phyloP scores from a whole-genome alignment of 1,140 invertebrate genomes.

The Probaryconus sp. region DNA sequence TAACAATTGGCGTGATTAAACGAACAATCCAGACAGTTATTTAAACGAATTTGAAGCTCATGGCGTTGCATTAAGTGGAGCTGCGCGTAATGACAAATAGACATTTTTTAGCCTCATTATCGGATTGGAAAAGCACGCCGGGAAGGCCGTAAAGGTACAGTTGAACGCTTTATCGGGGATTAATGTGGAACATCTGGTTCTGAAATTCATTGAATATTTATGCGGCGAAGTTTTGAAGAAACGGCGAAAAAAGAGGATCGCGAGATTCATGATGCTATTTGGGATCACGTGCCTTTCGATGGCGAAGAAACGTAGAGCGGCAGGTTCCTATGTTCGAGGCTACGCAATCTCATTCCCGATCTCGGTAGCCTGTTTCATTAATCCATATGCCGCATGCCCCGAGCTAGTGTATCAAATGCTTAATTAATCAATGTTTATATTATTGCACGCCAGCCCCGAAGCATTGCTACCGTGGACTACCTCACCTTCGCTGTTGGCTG shows the following conservation, averaged over 20 bases:
- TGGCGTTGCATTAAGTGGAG: no score
- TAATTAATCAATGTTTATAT: slow-evolving; percentile 76
- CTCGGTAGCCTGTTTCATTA: slow-evolving; percentile 65
- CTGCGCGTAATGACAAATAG: no score
- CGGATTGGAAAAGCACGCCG: neutral
- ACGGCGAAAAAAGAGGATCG: slow-evolving; percentile 14
- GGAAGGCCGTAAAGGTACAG: slow-evolving; percentile 1
- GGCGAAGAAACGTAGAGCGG: slow-evolving; percentile 47
- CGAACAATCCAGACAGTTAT: no score
- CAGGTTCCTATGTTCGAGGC: slow-evolving; percentile 51
- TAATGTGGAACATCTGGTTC: slow-evolving; percentile 30
- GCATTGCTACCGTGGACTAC: slow-evolving; percentile 47
- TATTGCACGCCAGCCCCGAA: slow-evolving; percentile 64
- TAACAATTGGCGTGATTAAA: no score
- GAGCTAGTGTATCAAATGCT: slow-evolving; percentile 66
- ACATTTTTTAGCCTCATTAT: slow-evolving; percentile 18
- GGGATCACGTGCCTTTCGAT: slow-evolving; percentile 35
- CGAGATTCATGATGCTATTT: slow-evolving; percentile 46
- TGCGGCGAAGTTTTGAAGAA: slow-evolving; percentile 31
- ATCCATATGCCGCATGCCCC: slow-evolving; percentile 61
- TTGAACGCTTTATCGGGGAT: slow-evolving; percentile 3
- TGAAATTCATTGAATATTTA: slow-evolving; percentile 46
- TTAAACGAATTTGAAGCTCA: no score
- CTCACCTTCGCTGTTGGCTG: no score
- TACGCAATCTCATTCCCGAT: slow-evolving; percentile 59